Evolutionary conservation across 2,888 invertebrate genomes (phyloP).

Genomic region (Pollenia angustigena): DNA sequence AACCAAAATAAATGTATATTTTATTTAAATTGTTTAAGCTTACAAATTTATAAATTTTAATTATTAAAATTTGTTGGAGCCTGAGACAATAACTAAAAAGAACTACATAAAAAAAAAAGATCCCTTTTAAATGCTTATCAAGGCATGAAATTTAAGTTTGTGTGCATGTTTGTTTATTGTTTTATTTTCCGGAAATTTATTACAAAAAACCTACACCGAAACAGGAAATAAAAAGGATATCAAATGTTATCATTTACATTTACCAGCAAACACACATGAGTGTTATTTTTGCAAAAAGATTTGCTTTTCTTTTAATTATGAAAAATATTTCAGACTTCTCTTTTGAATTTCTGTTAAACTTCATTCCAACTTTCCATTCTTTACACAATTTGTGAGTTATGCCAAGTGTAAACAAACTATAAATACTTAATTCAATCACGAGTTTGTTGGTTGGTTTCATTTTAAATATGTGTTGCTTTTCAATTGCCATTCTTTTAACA

Average conservation of each 20-base stretch:
- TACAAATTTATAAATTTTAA: conserved; percentile 58
- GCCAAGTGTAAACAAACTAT: conserved; percentile 77
- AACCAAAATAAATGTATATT: conserved; percentile 47
- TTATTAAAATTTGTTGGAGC: conserved; percentile 18
- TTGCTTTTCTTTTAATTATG: conserved; percentile 26
- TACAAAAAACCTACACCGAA: conserved; percentile 34
- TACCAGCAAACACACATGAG: conserved; percentile 37
- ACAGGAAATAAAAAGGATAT: conserved; percentile 68
- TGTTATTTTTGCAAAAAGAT: not conserved
- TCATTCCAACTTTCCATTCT: conserved; percentile 1
- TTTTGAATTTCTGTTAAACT: not conserved
- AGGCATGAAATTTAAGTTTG: conserved; percentile 63
- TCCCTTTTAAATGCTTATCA: conserved; percentile 29
- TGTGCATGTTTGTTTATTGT: conserved; percentile 21
- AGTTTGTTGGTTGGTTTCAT: conserved; percentile 62
- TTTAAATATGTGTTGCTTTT: conserved; percentile 32
- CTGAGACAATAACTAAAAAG: not conserved
- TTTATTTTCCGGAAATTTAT: conserved; percentile 62
- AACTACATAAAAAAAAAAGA: not conserved
- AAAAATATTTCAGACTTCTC: conserved; percentile 15
- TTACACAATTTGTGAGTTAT: conserved; percentile 63
- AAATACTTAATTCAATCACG: conserved; percentile 83
- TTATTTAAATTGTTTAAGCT: conserved; percentile 65
- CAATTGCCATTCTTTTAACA: conserved; percentile 21
- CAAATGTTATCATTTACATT: conserved; percentile 59